Percentiles rank a stretch among this genome's conserved stretches.
Evolutionary conservation across 2,888 invertebrate genomes (phyloP).

Genomic region (Tetropium fuscum): DNA sequence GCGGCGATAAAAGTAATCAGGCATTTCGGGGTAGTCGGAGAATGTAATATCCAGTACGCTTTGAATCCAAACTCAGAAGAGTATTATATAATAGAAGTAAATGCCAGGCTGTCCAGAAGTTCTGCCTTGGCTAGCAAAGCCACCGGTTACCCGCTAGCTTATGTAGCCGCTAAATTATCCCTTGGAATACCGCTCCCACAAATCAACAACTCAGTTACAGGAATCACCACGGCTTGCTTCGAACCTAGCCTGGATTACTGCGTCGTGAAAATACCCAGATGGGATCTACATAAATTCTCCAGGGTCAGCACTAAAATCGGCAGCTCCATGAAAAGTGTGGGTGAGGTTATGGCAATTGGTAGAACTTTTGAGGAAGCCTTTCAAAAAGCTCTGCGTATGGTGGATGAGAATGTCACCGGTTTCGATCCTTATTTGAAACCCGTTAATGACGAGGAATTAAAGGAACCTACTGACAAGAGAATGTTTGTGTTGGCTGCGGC

Average conservation of each 20-base stretch:
- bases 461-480: constrained; percentile 95
- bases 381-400: constrained; percentile 99
- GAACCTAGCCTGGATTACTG: constrained; percentile 99
- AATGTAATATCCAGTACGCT: constrained; percentile 99
- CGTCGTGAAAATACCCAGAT: constrained; percentile 98
- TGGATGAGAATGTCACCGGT: constrained; percentile 92
- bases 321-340: constrained; percentile 99
- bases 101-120: constrained; percentile 95
- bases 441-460: constrained; percentile 84
- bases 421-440: constrained; percentile 90
- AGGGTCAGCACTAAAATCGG: constrained; percentile 97
- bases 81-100: constrained; percentile 95
- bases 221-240: constrained; percentile 97
- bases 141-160: constrained; percentile 98
- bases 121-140: constrained; percentile 99
- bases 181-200: constrained; percentile 87
- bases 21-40: constrained; percentile 96
- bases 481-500: constrained; percentile 98
- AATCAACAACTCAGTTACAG: constrained; percentile 94
- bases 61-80: constrained; percentile 92
- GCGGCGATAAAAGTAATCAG: constrained; percentile 96
- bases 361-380: constrained; percentile 98
- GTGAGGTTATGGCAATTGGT: constrained; percentile 99
- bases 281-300: constrained; percentile 97
- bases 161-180: constrained; percentile 97